Conservation (phyloP, 2,888 invertebrate genomes). For the Trichogramma evanescens region DNA sequence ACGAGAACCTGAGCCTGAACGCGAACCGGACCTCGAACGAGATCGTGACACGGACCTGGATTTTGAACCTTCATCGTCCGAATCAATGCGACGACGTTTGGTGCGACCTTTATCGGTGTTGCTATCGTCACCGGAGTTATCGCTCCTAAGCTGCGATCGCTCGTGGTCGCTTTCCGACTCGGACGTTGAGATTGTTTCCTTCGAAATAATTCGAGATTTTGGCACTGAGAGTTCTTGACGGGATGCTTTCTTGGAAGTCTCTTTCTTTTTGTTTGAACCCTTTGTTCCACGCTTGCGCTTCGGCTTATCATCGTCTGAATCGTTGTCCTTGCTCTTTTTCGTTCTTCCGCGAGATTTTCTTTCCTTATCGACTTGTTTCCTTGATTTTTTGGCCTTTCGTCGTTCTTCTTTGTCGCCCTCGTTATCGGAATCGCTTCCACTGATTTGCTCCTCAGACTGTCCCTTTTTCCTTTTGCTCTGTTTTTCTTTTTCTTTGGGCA, state of each 20-base stretch:
- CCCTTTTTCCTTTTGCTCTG: neutral
- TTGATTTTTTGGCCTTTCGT: conserved; percentile 44
- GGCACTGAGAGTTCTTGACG: conserved; percentile 62
- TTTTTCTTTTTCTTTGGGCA: neutral
- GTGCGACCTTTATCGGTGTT: conserved; percentile 17
- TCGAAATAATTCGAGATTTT: conserved; percentile 81
- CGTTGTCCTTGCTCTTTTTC: conserved; percentile 28
- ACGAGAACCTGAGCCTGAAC: conserved; percentile 36
- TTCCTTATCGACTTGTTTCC: conserved; percentile 41
- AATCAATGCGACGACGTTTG: conserved; percentile 55
- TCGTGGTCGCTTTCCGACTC: conserved; percentile 50
- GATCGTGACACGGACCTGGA: conserved; percentile 36
- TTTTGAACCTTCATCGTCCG: conserved; percentile 56
- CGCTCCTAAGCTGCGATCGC: conserved; percentile 48
- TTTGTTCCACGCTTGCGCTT: conserved; percentile 57
- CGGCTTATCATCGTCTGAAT: conserved; percentile 64
- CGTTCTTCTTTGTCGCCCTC: conserved; percentile 44
- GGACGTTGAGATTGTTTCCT: conserved; percentile 81
- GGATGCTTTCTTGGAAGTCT: conserved; percentile 37
- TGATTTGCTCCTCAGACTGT: neutral
- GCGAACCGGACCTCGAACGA: conserved; percentile 35
- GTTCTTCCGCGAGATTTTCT: conserved; percentile 40
- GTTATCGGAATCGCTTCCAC: conserved; percentile 52
- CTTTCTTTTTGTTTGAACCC: conserved; percentile 51
- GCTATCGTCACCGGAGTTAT: conserved; percentile 33